Conservation (phyloP, 2,888 invertebrate genomes). For the Caradrina clavipalpis region DNA sequence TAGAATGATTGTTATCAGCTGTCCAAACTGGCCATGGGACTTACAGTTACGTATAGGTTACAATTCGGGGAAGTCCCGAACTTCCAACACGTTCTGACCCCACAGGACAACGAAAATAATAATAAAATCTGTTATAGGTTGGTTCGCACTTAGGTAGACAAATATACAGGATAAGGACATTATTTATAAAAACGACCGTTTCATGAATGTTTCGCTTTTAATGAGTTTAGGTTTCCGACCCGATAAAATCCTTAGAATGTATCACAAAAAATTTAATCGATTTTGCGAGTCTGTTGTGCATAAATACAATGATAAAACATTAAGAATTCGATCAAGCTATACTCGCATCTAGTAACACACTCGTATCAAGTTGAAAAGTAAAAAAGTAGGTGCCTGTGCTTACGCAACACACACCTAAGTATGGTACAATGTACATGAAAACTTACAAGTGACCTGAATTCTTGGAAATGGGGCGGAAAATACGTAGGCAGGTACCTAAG, state of each 20-base stretch:
- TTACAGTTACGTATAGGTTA: neutral
- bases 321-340: conserved; percentile 29
- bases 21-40: neutral
- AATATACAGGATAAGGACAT: conserved; percentile 2
- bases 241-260: conserved; percentile 70
- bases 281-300: conserved; percentile 73
- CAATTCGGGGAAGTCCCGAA: conserved; percentile 36
- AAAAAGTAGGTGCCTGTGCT: conserved; percentile 17
- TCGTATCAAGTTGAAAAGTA: conserved; percentile 12
- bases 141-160: no score
- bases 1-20: neutral
- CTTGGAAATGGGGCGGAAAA: conserved; percentile 55
- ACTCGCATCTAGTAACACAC: neutral
- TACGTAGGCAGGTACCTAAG: conserved; percentile 14
- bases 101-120: no score
- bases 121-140: no score
- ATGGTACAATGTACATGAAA: conserved; percentile 30
- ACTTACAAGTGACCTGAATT: conserved; percentile 52
- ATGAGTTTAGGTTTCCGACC: conserved; percentile 76
- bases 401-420: conserved; percentile 23
- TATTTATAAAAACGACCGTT: conserved; percentile 60
- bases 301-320: conserved; percentile 27
- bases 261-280: conserved; percentile 72
- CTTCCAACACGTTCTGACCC: neutral
- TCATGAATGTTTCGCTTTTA: conserved; percentile 65